phyloP scores from a whole-genome alignment of 2,888 invertebrate genomes.

The Dioctria rufipes region DNA sequence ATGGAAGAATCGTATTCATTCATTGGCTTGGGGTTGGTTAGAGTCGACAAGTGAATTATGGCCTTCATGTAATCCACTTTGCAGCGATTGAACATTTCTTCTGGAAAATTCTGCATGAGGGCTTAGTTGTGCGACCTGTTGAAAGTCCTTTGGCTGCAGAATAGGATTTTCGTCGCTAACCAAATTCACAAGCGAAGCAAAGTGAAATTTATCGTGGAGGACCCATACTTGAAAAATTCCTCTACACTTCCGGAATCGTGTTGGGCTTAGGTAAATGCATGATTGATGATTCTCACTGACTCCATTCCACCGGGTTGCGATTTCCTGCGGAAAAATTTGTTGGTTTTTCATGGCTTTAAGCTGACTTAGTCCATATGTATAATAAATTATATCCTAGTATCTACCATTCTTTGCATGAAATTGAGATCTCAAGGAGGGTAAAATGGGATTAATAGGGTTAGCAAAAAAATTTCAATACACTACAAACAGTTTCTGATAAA shows the following conservation, averaged over 20 bases:
- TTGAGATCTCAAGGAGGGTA: background rate
- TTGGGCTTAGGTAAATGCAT: slow-evolving; percentile 48
- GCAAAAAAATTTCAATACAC: background rate
- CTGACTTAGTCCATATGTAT: slow-evolving; percentile 41
- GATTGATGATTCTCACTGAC: slow-evolving; percentile 30
- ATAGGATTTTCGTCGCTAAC: slow-evolving; percentile 29
- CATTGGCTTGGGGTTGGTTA: background rate
- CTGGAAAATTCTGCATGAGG: slow-evolving; percentile 41
- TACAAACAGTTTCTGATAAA: no score
- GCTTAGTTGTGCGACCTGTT: slow-evolving; percentile 40
- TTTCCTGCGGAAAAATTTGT: slow-evolving; percentile 40
- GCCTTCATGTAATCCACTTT: slow-evolving; percentile 49
- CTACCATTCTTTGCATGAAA: background rate
- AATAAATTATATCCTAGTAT: slow-evolving; percentile 13
- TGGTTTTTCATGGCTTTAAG: slow-evolving; percentile 21
- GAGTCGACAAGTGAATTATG: slow-evolving; percentile 46
- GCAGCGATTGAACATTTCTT: slow-evolving; percentile 48
- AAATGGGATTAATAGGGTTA: background rate
- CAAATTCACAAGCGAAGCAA: slow-evolving; percentile 18
- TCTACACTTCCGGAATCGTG: slow-evolving; percentile 46
- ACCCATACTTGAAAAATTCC: slow-evolving; percentile 45
- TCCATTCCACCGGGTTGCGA: slow-evolving; percentile 12
- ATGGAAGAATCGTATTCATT: slow-evolving; percentile 12
- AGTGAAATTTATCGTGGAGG: slow-evolving; percentile 44
- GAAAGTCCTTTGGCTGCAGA: background rate